Base-by-base conservation (phyloP, 2,888 invertebrate species). In the Lycophotia porphyrea region DNA sequence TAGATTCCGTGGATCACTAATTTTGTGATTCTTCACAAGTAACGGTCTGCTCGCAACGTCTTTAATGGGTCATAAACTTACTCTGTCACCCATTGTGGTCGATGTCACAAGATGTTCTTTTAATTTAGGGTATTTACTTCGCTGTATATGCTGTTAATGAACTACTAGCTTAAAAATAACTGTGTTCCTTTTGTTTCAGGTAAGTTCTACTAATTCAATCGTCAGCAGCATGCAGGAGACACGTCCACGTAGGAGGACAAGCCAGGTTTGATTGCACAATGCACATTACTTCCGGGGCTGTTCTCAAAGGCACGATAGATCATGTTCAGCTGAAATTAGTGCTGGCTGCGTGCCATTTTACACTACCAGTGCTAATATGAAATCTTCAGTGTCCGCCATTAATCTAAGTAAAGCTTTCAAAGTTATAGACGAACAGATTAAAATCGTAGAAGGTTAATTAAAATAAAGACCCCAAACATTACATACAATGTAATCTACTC, bases 311-410 rank as follows among this genome's bases (percentile, higher is more conserved):
- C 36, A 36, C 44, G 27, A 63, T 85, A 82, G 60, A 82, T 74
- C 68, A 78, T 79, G 61, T 71, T 74, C 73, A 82, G 68, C 64
- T 74, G 68, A 78, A 83, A 74, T 78, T 63, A 68, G 61, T 58
- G 49, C 63, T 86, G 80, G 84, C 73, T 68, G 34, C 9, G 47
- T 65, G 79, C 86, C 86, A 85, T 71, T 70, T 70, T 58, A 34
- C 64, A 63, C 21, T 60, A 58, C 15, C 47, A 67, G 67, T 42
- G 70, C 58, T 77, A 70, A 73, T 73, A 68, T 78, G 73, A 44
- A 61, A 60, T 70, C 47, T 55, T 86, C 71, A 49, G 34, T 31
- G 66, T 31, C 65, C 63, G 15, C 52, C 34, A 65, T 75, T 66
- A 69, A 81, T 71, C 52, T 34, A 55, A 72, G 63, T 70, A 21